Evolutionary conservation across 2,113 vertebrate genomes (phyloP), one percentile per base, ranked within the genome.

Genomic region (Tapirus terrestris): DNA sequence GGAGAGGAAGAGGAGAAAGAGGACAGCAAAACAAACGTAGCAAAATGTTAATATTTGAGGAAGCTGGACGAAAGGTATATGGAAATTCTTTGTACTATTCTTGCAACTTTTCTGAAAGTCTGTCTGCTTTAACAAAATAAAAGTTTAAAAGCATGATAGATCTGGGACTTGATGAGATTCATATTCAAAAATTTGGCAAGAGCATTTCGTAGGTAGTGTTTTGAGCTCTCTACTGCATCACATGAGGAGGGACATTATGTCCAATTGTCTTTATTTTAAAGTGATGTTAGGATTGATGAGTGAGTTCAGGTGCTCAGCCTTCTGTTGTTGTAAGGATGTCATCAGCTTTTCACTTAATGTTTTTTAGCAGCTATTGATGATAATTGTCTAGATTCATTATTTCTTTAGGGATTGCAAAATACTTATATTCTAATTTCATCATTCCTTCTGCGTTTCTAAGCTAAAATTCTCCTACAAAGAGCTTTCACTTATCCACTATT

Each of bases 51-150:
- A 14, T 72, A 92, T 45, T 75, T 76, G 60, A 8, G 18, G 20
- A 45, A 80, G 16, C 7, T 43, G 33, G 31, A 72, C 63, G 14
- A 89, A 89, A 70, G 48, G 0, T 43, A 25, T 18, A 18, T 29
- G 14, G n/a, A 92, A 89, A 65, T 58, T 77, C 56, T 79, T 84
- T 58, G 70, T 43, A 17, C 7, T 65, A 21, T 43, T 83, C 61
- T 76, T 53, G 60, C 25, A 68, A 83, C 7, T 93, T 97, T 65
- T 79, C 85, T 85, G 65, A 70, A 91, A 70, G 58, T n/a, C 45
- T 51, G 33, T 58, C 67, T 29, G 16, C 53, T 96, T 27, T 91
- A 43, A 87, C 20, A 75, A 87, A 87, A 87, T 76, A 36, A 56
- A 96, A 73, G 39, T 81, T 43, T 73, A 82, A 29, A 81, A 82